Evolutionary conservation across 2,113 vertebrate species (phyloP), one percentile per base, ranked within the genome.

Genomic region (Patagioenas fasciata): DNA sequence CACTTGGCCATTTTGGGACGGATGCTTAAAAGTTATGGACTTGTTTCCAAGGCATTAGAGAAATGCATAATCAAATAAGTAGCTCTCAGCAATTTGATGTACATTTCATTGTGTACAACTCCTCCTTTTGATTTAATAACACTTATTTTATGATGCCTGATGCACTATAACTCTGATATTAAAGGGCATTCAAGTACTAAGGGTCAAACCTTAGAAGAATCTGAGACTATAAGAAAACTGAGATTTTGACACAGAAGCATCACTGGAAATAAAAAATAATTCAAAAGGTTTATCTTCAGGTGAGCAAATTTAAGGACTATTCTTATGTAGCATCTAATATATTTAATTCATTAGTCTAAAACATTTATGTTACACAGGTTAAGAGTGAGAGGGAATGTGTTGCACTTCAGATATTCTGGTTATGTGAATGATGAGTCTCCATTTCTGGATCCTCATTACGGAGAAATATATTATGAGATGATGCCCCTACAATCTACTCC

Each of bases 21-120:
- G 72, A 57, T 75, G 36, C 38, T 93, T 93, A 38, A 80, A 78
- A 94, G 15, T 4, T 80, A 95, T 50, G 48, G 85, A 94, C 75
- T 94, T 93, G 80, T 91, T 97, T 95, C 83, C 77, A 85, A 95
- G 79, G 44, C 80, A 93, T 96, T 95, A 86, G 75, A 80, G 32
- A 96, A 96, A 96, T 80, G 42, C 64, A 95, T 93, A 92, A 97
- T 97, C 95, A 96, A 96, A 57, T 92, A 94, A 89, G 51, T 82
- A 94, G 85, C 77, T 97, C 85, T 95, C 66, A 96, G 93, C 69
- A 91, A 93, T 81, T n/a, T 97, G 77, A 74, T 54, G 78, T 85
- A 67, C 18, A 51, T 89, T 93, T 72, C 15, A 79, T 67, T 72
- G 48, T 74, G 69, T 28, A 81, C n/a, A 93, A 61, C 42, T 74